Conservation (phyloP, 2,797 vertebrate species). For the Heterohyrax brucei region DNA sequence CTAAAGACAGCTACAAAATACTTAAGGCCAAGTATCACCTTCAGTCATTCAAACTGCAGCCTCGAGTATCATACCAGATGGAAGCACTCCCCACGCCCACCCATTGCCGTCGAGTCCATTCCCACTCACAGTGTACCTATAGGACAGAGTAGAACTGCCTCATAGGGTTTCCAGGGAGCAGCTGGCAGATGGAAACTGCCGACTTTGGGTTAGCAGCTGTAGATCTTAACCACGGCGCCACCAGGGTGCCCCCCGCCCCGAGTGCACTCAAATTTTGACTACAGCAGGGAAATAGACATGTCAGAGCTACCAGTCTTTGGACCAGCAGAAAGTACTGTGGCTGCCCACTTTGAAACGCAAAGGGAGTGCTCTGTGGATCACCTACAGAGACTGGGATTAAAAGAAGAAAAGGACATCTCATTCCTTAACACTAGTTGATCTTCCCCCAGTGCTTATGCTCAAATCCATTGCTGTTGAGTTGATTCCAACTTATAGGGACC, state of each 20-base stretch:
- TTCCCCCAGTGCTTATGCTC: not conserved
- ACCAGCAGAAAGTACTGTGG: not conserved
- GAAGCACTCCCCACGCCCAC: not conserved
- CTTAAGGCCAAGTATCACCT: not conserved
- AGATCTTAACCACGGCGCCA: too few species aligned
- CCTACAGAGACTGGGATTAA: not conserved
- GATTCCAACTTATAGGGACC: too few species aligned
- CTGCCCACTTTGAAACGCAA: not conserved
- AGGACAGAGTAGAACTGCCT: too few species aligned
- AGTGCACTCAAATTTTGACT: not conserved
- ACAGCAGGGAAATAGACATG: not conserved
- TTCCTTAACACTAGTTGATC: not conserved
- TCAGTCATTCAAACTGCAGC: not conserved
- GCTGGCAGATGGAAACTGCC: too few species aligned
- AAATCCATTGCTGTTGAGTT: too few species aligned
- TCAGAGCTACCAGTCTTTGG: conserved; percentile 33
- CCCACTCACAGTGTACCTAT: too few species aligned
- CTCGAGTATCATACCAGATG: not conserved
- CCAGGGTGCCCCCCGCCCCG: not conserved
- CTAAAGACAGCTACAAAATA: not conserved
- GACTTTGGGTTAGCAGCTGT: too few species aligned
- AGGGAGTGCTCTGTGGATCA: not conserved
- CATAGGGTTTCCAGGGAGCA: too few species aligned
- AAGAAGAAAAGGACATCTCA: conserved; percentile 15
- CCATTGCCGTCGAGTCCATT: too few species aligned